phyloP scores from a whole-genome alignment of 2,888 invertebrate species.

The Tetragnatha montana region DNA sequence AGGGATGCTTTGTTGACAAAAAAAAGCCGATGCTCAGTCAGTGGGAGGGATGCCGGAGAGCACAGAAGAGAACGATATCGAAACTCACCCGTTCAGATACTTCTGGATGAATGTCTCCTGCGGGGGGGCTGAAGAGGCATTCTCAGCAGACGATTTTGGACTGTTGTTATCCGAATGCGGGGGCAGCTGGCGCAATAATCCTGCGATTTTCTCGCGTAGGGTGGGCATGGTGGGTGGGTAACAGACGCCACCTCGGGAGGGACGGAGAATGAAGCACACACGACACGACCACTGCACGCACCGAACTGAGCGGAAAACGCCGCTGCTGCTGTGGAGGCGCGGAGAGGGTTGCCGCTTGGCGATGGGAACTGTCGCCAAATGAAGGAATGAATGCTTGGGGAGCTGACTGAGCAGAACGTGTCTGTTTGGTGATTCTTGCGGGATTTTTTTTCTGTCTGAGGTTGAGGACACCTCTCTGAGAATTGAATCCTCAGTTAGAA shows the following conservation, averaged over 20 bases:
- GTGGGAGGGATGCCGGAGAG: not conserved
- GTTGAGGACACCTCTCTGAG: not conserved
- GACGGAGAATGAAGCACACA: too few species aligned
- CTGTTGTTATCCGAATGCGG: constrained; percentile 49
- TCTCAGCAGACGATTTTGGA: constrained; percentile 24
- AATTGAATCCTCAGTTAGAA: too few species aligned
- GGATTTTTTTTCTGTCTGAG: too few species aligned
- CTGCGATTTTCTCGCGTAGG: constrained; percentile 68
- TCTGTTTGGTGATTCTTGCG: too few species aligned
- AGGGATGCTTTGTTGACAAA: constrained; percentile 50
- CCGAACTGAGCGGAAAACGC: constrained; percentile 16
- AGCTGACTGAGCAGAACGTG: not conserved
- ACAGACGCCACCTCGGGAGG: constrained; percentile 34
- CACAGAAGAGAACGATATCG: not conserved
- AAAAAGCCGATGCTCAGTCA: not conserved
- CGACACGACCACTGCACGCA: not conserved
- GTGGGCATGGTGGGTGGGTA: constrained; percentile 61
- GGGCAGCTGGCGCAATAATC: constrained; percentile 61
- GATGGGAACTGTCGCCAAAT: constrained; percentile 18
- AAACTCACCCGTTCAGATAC: constrained; percentile 70
- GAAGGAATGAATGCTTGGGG: not conserved
- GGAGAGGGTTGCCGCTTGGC: constrained; percentile 25
- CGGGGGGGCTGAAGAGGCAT: constrained; percentile 33
- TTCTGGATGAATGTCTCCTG: constrained; percentile 68
- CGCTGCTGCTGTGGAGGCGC: constrained; percentile 38